A percentile compares a stretch with the other conserved stretches of the same genome.
These are phyloP conservation scores for Diogma glabrata DNA, from an alignment of 2,888 invertebrate genomes.

Conservation along the genomic window DNA sequence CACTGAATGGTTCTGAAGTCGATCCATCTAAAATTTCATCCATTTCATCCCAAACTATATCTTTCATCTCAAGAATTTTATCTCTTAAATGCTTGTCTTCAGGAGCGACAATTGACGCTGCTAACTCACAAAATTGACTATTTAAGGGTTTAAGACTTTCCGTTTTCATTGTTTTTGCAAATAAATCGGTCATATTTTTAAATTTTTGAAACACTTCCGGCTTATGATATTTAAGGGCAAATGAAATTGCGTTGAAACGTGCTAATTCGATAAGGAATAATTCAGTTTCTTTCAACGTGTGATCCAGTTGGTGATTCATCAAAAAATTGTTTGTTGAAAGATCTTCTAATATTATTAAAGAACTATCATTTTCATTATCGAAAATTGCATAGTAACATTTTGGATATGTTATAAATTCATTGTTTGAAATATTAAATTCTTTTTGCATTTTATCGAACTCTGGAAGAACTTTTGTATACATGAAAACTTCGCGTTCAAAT, in stretches of 20 bases:
- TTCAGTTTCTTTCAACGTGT: too few species aligned
- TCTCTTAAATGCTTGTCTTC: background rate
- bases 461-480: background rate
- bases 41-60: conserved; percentile 3
- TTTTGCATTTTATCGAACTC: background rate
- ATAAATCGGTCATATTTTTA: background rate
- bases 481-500: conserved; percentile 4
- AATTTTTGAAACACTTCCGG: background rate
- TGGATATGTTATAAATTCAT: background rate
- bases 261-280: too few species aligned
- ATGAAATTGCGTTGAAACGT: background rate
- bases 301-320: background rate
- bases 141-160: background rate
- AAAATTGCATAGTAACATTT: conserved; percentile 8
- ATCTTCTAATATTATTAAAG: conserved; percentile 7
- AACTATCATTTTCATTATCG: background rate
- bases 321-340: background rate
- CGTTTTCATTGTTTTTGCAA: background rate
- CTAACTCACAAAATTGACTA: background rate
- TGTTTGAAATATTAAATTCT: background rate
- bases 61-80: background rate
- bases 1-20: background rate
- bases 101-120: background rate
- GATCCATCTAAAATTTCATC: background rate
- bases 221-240: conserved; percentile 6